Conservation (phyloP, 2,797 vertebrate species). For the Dryobates pubescens region DNA sequence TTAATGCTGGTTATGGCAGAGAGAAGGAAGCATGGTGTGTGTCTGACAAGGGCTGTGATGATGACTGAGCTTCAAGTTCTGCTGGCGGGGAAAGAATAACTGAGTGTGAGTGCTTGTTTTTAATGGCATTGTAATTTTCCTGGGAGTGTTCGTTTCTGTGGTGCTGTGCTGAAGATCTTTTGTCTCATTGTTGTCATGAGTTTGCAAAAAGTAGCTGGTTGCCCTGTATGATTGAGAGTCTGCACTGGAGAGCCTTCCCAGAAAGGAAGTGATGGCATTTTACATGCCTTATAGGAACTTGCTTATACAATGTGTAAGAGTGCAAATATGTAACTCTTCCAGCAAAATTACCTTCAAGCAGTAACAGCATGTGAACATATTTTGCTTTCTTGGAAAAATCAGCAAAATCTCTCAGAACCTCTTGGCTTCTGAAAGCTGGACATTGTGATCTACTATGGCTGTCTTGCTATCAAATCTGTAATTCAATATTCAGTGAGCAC, state of each 20-base stretch:
- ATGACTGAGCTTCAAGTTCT: neutral
- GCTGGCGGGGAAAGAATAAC: neutral
- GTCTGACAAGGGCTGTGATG: neutral
- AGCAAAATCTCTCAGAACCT: neutral
- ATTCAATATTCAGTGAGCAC: neutral
- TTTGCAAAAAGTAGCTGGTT: neutral
- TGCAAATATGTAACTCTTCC: neutral
- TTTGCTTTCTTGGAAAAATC: constrained; percentile 41
- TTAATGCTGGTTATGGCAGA: neutral
- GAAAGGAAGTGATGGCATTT: neutral
- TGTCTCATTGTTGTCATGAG: neutral
- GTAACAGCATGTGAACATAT: neutral
- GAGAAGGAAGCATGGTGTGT: neutral
- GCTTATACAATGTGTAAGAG: neutral
- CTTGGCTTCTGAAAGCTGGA: neutral
- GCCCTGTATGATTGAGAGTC: neutral
- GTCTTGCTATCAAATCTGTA: neutral
- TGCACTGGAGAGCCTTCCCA: neutral
- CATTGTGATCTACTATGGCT: neutral
- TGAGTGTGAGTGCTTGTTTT: neutral
- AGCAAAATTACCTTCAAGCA: neutral
- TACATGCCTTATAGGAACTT: neutral
- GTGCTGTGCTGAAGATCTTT: neutral
- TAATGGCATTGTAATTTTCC: neutral
- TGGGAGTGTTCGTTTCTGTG: neutral